Evolutionary conservation across 2,113 vertebrate species (phyloP), one percentile per base, ranked within the genome.

Genomic region (Alligator mississippiensis): DNA sequence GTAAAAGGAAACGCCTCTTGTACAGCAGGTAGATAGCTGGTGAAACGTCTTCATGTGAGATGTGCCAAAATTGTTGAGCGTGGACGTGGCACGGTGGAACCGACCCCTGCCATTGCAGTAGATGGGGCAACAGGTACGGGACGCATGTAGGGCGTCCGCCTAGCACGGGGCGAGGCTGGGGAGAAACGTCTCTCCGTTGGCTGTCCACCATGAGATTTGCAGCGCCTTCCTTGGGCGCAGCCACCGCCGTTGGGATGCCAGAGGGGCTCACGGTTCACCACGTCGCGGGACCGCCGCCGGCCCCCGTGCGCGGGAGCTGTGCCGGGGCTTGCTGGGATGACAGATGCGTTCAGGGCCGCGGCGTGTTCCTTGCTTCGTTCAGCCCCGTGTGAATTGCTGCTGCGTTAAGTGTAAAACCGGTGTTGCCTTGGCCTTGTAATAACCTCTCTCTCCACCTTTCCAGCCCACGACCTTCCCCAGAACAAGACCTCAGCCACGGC

Each of bases 401-500:
- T 77, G 75, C 28, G 57, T n/a, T 57, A 57, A n/a, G n/a, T 77
- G 9, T 77, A 3, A 47, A 47, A 47, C 47, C 1, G 64, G 64
- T 60, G 5, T 72, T 12, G 54, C 7, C 0, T 16, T 7, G 78
- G 87, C 90, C 77, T 95, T 62, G 93, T 94, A 95, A 93, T 60
- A 60, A 80, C 93, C 76, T 97, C 94, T 97, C 85, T 97, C 66
- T 95, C 94, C 55, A 95, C 89, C 90, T 93, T 95, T 88, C 19
- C 98, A 99, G 99, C 98, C 97, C 98, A 98, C 2, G 99, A 99
- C 93, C 98, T 99, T 96, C 98, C 99, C 82, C 98, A 98, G 90
- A 99, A 96, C 97, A 99, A 99, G 98, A 94, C 97, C 96, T 94
- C 98, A 62, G 97, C 98, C 54, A 84, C 90, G 87, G 98, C 97